phyloP scores from a whole-genome alignment of 2,797 vertebrate genomes.

The Balearica regulorum region DNA sequence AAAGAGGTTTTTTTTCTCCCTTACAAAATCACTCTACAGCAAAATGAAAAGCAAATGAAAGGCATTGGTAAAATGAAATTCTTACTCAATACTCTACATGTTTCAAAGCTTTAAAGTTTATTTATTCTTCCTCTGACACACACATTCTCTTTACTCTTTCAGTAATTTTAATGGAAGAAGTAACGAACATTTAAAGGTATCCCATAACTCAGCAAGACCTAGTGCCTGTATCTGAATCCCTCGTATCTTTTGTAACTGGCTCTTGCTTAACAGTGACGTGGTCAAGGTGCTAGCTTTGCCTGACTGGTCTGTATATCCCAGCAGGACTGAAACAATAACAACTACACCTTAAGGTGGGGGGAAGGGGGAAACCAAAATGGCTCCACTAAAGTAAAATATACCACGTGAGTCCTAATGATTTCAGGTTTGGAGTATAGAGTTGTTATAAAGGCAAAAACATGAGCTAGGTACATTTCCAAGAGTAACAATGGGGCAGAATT shows the following conservation, averaged over 20 bases:
- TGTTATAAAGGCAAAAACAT: not conserved
- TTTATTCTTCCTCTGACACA: not conserved
- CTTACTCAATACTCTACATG: not conserved
- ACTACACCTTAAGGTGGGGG: rapidly evolving
- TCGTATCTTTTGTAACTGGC: not conserved
- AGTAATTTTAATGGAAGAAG: not conserved
- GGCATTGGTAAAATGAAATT: not conserved
- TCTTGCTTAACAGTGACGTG: not conserved
- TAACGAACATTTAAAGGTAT: not conserved
- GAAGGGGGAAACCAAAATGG: not conserved
- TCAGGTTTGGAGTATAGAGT: not conserved
- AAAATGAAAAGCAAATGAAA: not conserved
- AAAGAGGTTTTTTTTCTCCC: not conserved
- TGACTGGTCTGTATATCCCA: not conserved
- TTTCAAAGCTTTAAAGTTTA: not conserved
- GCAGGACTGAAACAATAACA: not conserved
- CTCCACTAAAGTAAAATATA: not conserved
- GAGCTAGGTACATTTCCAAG: not conserved
- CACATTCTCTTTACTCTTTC: not conserved
- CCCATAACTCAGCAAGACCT: not conserved
- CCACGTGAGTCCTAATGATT: not conserved
- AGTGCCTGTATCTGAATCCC: not conserved
- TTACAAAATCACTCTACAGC: not conserved
- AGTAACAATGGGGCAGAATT: not conserved
- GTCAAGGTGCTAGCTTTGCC: not conserved